A percentile compares a stretch with the other conserved stretches of the same genome.
Conservation (phyloP, 2,888 invertebrate genomes). For the Myathropa florea region DNA sequence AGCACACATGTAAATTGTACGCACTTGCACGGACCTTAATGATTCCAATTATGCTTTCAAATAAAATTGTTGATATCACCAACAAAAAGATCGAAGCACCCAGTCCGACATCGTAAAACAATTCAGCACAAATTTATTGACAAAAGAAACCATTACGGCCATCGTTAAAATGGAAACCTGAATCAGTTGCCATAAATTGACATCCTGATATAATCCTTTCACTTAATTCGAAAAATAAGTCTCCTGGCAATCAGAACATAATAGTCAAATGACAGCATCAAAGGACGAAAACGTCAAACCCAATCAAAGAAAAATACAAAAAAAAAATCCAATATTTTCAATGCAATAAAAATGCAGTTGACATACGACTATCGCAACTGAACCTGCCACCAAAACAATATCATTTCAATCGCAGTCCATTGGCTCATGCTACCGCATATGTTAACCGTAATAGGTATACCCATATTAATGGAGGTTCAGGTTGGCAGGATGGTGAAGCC, state of each 20-base stretch:
- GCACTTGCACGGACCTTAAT: no score
- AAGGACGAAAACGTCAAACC: slow-evolving; percentile 18
- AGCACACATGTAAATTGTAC: no score
- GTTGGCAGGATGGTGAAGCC: neutral
- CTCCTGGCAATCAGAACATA: slow-evolving; percentile 18
- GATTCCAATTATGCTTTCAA: no score
- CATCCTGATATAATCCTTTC: slow-evolving; percentile 48
- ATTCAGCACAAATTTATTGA: slow-evolving; percentile 7
- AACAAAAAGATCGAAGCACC: no score
- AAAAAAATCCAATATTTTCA: slow-evolving; percentile 12
- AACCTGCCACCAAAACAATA: slow-evolving; percentile 65
- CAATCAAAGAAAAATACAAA: neutral
- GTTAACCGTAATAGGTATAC: slow-evolving; percentile 47
- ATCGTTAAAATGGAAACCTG: neutral
- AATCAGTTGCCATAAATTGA: slow-evolving; percentile 53
- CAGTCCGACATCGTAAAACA: neutral
- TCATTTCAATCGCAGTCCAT: slow-evolving; percentile 67
- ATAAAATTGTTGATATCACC: no score
- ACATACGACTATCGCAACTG: slow-evolving; percentile 50
- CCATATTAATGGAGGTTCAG: slow-evolving; percentile 49
- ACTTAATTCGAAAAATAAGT: slow-evolving; percentile 19
- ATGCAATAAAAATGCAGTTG: slow-evolving; percentile 54
- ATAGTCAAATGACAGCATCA: neutral
- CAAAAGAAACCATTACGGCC: slow-evolving; percentile 2
- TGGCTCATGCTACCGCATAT: slow-evolving; percentile 59